Base-by-base conservation (phyloP, 2,888 invertebrate genomes). In the Lacanobia wlatinum region DNA sequence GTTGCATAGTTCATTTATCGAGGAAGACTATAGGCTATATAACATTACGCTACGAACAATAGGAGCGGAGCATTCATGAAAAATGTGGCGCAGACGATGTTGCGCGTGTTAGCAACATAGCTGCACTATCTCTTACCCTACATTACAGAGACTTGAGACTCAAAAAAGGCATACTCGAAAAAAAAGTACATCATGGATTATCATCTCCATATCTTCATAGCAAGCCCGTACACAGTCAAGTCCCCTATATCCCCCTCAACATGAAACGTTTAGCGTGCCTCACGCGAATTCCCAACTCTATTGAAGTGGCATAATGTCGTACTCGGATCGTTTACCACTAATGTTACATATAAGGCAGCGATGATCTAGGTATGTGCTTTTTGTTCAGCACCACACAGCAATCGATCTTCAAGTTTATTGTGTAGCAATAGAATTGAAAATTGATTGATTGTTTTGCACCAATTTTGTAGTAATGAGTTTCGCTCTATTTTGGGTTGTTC, bases 211-310 rank as follows among this genome's bases (percentile, higher is more conserved):
- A 65, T 14, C 62, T 12, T 9, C 28, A 21, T 28, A 21, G 60
- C 80, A 69, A 60, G 28, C 43, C 18, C 14, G 14, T 12, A 40
- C 78, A 60, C 1, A 69, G 80, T 83, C 8, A 6, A 0, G 0
- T 18, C 40, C 78, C 85, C 81, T 90, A 67, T 84, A 70, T 87
- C 5, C 67, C 43, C 10, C 34, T 50, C 34, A 53, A 62, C 80
- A 78, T 76, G 89, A 86, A 87, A 88, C 88, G 88, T 87, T 82
- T 90, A 88, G 89, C 92, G 90, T 92, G 92, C 89, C 90, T 80
- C 91, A 90, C 90, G 92, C 90, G 90, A 92, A 90, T 90, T 90
- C 89, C 88, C 86, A 84, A 85, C 84, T 90, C 87, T 90, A 91
- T 92, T 90, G 91, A 90, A 91, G 92, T 90, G 87, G 84, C 84